Evolutionary conservation across 1,140 invertebrate genomes (phyloP), one percentile per base, ranked within the genome.

Genomic region (Achatina immaculata): DNA sequence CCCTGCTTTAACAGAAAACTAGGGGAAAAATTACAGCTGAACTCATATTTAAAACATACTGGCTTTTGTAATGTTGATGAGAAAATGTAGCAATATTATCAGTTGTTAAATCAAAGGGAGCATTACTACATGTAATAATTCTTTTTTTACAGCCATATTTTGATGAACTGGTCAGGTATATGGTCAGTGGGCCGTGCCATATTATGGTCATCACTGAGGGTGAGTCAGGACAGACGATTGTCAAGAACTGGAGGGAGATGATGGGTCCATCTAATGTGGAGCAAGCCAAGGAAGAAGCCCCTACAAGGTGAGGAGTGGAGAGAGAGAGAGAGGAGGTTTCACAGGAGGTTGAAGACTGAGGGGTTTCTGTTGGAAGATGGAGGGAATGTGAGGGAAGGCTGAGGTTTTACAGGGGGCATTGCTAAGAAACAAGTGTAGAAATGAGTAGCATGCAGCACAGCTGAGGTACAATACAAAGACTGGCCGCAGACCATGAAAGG

Each of bases 241-340:
- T 92, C 62, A 83, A 88, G n/a, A 88, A 91, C 71, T 91, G 90
- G 86, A 74, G 89, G 45, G 86, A 91, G 45, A 81, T 91, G 73
- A 84, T 92, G 77, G 91, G 91, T 43, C 90, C 90, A 68, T 85
- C 85, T 14, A 78, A 82, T 81, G 88, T 92, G 0, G 91, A 91
- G 62, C 88, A 90, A 45, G 91, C 90, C 9, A 91, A 91, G 82
- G 87, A 89, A 72, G 77, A 85, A 19, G 86, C 87, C n/a, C 90
- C 90, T 45, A 84, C 89, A 14, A 89, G 88, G 89, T 90, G n/a
- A n/a, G n/a, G n/a, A n/a, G n/a, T n/a, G n/a, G n/a, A n/a, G n/a
- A n/a, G 65, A 79, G 48, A 31, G n/a, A 40, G 68, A 21, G 36
- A 36, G 68, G 38, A 36, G 19, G 68, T 4, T 28, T 7, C 28